phyloP scores from a whole-genome alignment of 2,113 vertebrate species.

The Ictidomys tridecemlineatus region DNA sequence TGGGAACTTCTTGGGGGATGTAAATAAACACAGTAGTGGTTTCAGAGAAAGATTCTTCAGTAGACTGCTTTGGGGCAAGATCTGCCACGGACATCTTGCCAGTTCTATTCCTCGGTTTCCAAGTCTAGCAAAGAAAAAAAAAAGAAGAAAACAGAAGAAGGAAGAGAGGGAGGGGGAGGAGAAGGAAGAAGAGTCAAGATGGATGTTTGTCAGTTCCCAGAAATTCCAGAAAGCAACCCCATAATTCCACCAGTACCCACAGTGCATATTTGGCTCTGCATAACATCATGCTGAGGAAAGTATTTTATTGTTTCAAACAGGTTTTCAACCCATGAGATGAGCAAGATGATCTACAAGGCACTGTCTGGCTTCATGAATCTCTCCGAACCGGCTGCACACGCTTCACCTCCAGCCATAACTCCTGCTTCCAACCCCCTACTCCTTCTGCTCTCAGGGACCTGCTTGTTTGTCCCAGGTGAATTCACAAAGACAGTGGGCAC shows the following conservation, averaged over 20 bases:
- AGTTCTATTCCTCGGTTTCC: neutral
- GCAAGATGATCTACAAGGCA: slow-evolving; percentile 38
- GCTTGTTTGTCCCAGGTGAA: neutral
- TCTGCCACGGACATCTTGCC: neutral
- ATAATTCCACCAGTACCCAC: neutral
- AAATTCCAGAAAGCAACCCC: neutral
- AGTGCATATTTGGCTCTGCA: neutral
- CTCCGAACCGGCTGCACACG: neutral
- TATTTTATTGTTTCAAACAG: slow-evolving; percentile 36
- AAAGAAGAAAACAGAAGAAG: fast-evolving
- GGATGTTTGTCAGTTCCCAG: neutral
- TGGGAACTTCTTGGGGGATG: neutral
- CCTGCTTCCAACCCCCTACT: neutral
- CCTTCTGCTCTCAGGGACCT: neutral
- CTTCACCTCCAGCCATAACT: neutral
- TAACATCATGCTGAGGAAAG: slow-evolving; percentile 14
- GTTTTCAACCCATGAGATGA: slow-evolving; percentile 23
- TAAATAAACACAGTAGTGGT: slow-evolving; percentile 44
- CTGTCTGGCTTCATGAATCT: slow-evolving; percentile 36
- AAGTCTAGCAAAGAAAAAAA: neutral
- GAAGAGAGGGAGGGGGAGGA: fast-evolving
- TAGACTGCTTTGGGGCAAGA: neutral
- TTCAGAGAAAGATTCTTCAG: neutral
- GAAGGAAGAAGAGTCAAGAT: neutral
- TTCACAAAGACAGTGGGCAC: neutral